Evolutionary conservation across 2,888 invertebrate genomes (phyloP).

Genomic region (Heliconius aoede): DNA sequence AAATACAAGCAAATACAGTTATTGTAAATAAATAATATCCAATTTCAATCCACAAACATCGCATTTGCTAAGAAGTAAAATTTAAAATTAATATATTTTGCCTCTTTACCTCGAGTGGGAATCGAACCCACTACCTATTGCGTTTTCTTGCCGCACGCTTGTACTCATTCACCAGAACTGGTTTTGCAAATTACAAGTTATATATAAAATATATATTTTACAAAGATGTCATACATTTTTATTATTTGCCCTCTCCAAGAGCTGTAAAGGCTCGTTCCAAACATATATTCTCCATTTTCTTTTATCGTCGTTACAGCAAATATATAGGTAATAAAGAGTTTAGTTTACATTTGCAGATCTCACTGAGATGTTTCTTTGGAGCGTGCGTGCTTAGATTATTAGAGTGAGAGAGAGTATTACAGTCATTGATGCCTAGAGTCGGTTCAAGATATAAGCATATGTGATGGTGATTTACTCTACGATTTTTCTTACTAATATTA

Average conservation of each 20-base stretch:
- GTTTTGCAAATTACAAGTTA: no score
- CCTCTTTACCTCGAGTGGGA: no score
- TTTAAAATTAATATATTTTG: no score
- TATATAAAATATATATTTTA: not conserved
- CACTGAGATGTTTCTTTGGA: conserved; percentile 66
- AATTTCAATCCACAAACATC: no score
- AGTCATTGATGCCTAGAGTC: conserved; percentile 39
- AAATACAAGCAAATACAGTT: no score
- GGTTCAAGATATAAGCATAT: conserved; percentile 16
- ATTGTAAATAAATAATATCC: no score
- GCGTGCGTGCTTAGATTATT: conserved; percentile 64
- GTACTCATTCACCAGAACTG: no score
- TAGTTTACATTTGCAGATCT: conserved; percentile 59
- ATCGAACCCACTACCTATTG: no score
- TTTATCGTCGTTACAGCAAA: conserved; percentile 8
- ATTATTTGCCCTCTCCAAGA: not conserved
- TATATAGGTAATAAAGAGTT: conserved; percentile 30
- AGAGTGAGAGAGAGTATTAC: no score
- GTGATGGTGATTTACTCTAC: not conserved
- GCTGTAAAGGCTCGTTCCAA: not conserved
- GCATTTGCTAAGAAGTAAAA: no score
- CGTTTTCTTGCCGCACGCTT: no score
- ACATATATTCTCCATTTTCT: conserved; percentile 7
- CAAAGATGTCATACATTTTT: not conserved
- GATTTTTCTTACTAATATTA: not conserved